A percentile compares a stretch with the other conserved stretches of the same genome.
phyloP scores from a whole-genome alignment of 2,888 invertebrate genomes.

The Osmoderma eremita region DNA sequence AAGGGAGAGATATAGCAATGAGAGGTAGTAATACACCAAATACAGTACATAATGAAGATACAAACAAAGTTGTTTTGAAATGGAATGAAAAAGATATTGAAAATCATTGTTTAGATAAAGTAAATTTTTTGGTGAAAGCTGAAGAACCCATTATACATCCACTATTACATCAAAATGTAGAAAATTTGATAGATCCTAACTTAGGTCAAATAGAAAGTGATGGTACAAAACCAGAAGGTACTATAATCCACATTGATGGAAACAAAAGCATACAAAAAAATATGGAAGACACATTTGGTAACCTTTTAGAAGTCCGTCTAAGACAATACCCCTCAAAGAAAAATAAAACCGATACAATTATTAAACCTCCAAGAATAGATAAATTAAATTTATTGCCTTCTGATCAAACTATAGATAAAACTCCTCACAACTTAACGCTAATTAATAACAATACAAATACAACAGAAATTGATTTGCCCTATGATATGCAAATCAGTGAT shows the following conservation, averaged over 20 bases:
- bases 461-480: constrained; percentile 16
- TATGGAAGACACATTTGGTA: not conserved
- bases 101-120: not conserved
- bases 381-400: not conserved
- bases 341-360: too few relatives aligned
- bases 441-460: constrained; percentile 24
- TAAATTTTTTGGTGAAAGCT: not conserved
- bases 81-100: too few relatives aligned
- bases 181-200: not conserved
- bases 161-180: constrained; percentile 28
- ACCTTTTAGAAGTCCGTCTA: not conserved
- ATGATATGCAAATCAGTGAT: not conserved
- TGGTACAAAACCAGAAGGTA: not conserved
- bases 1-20: not conserved
- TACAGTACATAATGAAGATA: not conserved
- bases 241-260: not conserved
- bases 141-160: not conserved
- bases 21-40: not conserved
- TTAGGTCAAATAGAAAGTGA: not conserved
- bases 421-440: constrained; percentile 22
- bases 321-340: constrained; percentile 20
- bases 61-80: too few relatives aligned
- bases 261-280: not conserved
- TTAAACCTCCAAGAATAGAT: too few relatives aligned
- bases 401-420: constrained; percentile 1